A percentile compares a stretch with the other conserved stretches of the same genome.
Evolutionary conservation across 1,140 invertebrate species (phyloP).

Genomic region (Cydia fagiglandana): DNA sequence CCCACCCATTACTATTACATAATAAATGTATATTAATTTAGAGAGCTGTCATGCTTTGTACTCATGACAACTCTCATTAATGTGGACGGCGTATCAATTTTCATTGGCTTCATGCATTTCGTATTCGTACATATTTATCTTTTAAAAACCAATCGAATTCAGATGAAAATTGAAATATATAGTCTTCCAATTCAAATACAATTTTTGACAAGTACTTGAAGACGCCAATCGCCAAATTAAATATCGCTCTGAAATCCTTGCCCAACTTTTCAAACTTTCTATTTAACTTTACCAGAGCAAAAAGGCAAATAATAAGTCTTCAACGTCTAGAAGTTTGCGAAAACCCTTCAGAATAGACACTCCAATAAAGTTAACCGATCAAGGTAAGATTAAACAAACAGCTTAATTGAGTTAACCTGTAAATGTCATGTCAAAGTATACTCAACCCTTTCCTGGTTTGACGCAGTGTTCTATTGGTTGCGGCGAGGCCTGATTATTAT

Average conservation of each 20-base stretch:
- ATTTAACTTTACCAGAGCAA: neutral
- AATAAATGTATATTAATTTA: too few relatives aligned
- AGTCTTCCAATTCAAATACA: too few relatives aligned
- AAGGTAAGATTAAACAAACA: slow-evolving; percentile 4
- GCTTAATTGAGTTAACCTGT: slow-evolving; percentile 29
- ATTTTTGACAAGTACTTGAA: too few relatives aligned
- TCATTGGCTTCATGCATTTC: too few relatives aligned
- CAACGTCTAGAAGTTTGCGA: neutral
- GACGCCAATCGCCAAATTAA: neutral
- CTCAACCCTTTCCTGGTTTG: slow-evolving; percentile 13
- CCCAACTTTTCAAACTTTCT: neutral
- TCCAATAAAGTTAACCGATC: slow-evolving; percentile 3
- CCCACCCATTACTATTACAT: too few relatives aligned
- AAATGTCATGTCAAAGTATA: slow-evolving; percentile 23
- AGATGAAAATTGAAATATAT: too few relatives aligned
- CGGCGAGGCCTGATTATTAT: slow-evolving; percentile 15
- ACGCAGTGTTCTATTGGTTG: slow-evolving; percentile 1
- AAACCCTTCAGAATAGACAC: slow-evolving; percentile 8
- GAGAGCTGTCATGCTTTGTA: too few relatives aligned
- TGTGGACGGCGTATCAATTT: too few relatives aligned
- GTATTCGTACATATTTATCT: too few relatives aligned
- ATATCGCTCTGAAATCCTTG: neutral
- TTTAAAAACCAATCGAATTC: too few relatives aligned
- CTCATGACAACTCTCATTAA: too few relatives aligned
- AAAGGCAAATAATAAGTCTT: slow-evolving; percentile 12